Base-by-base conservation (phyloP, 2,888 invertebrate species). In the Coleophora flavipennella region DNA sequence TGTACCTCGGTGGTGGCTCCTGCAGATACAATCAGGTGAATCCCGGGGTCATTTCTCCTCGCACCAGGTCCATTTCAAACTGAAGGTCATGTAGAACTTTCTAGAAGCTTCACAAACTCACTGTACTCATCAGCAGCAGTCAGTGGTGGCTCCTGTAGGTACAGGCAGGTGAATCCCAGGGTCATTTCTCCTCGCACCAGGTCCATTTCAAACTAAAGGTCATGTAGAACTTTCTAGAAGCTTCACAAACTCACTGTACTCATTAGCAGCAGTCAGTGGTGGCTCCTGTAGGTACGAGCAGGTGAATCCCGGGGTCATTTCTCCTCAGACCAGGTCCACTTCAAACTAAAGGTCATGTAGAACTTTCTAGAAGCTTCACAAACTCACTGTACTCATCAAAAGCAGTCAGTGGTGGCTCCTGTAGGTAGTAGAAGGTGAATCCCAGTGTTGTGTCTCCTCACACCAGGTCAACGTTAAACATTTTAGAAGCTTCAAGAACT, bases 21-120 rank as follows among this genome's bases (percentile, higher is more conserved):
- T 87, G 88, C 38, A 93, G 79, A 70, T 90, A 97, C 0, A 94
- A 92, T 76, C 97, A 97, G 3, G 92, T 90, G 61, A 97, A 92
- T 14, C 92, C 92, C 2, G 97, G 74, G 0, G 92, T 94, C 36
- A 91, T 89, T 43, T 88, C 88, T 2, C 91, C n/a, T n/a, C n/a
- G n/a, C n/a, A n/a, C n/a, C n/a, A 99, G 85, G 62, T 97, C 96
- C 43, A 99, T 90, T 61, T 92, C 92, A 69, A 99, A 99, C 55
- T 91, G n/a, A n/a, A n/a, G n/a, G n/a, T n/a, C 43, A 99, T 90
- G 61, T 92, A 92, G 69, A 99, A 99, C 20, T 4, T 20, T 6
- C 6, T 20, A 20, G 3, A 6, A 3, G 3, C 3, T 20, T 6
- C 20, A 20, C 3, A n/a, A n/a, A 69, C 81, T 59, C 36, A 84